Percentiles rank a stretch among this genome's conserved stretches.
Conservation (phyloP, 2,113 vertebrate genomes). For the Neotoma lepida region DNA sequence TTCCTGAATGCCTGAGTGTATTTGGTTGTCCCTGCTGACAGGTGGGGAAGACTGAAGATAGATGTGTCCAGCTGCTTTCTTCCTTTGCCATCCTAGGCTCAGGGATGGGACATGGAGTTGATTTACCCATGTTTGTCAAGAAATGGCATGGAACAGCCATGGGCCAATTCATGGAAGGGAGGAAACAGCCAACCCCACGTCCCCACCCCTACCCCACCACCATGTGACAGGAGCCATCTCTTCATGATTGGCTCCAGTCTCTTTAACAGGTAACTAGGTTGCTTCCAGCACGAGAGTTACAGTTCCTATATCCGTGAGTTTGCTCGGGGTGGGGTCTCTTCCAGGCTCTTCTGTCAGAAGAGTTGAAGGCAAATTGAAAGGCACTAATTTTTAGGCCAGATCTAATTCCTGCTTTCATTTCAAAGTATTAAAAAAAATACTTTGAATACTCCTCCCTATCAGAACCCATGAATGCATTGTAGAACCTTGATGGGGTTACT, state of each 20-base stretch:
- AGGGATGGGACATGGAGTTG: rapidly evolving
- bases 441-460: rapidly evolving
- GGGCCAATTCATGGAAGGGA: too few species aligned
- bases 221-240: not conserved
- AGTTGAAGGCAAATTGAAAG: not conserved
- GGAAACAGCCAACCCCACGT: not conserved
- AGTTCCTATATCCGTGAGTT: not conserved
- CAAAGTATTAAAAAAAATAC: too few species aligned
- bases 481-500: rapidly evolving
- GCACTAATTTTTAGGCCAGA: not conserved
- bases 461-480: not conserved
- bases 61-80: rapidly evolving
- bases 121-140: not conserved
- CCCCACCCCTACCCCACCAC: rapidly evolving
- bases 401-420: not conserved
- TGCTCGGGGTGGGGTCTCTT: not conserved
- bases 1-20: too few species aligned
- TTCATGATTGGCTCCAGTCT: not conserved
- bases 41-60: not conserved
- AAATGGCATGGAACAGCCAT: not conserved
- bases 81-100: not conserved
- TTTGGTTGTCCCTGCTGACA: not conserved
- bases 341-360: not conserved
- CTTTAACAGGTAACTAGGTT: not conserved
- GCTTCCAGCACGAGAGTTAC: not conserved